Conservation (phyloP, 2,113 vertebrate genomes). For the Stercorarius parasiticus region DNA sequence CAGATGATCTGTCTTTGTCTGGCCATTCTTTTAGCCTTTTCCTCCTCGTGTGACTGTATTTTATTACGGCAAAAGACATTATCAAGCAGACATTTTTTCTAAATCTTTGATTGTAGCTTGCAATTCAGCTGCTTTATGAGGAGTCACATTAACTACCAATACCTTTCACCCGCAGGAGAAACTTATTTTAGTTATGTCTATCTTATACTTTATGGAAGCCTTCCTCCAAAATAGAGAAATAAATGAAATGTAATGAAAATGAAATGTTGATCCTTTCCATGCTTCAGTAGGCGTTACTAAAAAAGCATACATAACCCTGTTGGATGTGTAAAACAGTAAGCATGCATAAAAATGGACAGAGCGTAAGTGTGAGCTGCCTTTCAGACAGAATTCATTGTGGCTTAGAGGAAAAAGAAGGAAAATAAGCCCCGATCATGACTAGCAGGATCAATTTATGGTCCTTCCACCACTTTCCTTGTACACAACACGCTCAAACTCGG, state of each 20-base stretch:
- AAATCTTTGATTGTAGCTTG: not conserved
- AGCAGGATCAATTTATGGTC: not conserved
- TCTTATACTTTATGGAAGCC: conserved; percentile 2
- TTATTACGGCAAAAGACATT: conserved; percentile 5
- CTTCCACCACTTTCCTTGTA: not conserved
- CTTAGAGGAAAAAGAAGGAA: not conserved
- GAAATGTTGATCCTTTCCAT: conserved; percentile 52
- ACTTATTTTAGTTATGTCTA: conserved; percentile 38
- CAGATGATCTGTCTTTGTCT: not conserved
- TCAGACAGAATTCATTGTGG: not conserved
- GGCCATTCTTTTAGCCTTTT: conserved; percentile 12
- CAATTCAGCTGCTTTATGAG: conserved; percentile 21
- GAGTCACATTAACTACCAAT: conserved; percentile 31
- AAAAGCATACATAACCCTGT: conserved; percentile 44
- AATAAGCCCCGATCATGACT: not conserved
- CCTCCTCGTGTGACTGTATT: not conserved
- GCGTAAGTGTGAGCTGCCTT: not conserved
- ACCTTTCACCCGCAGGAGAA: conserved; percentile 24
- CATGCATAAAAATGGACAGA: conserved; percentile 34
- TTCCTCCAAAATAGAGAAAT: conserved; percentile 52
- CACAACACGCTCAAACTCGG: not conserved
- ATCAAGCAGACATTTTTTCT: not conserved
- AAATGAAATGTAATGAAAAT: conserved; percentile 65
- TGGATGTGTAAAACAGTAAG: conserved; percentile 37
- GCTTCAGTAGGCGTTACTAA: conserved; percentile 32